Evolutionary conservation across 1,140 invertebrate genomes (phyloP).

Genomic region (Formica selysi): DNA sequence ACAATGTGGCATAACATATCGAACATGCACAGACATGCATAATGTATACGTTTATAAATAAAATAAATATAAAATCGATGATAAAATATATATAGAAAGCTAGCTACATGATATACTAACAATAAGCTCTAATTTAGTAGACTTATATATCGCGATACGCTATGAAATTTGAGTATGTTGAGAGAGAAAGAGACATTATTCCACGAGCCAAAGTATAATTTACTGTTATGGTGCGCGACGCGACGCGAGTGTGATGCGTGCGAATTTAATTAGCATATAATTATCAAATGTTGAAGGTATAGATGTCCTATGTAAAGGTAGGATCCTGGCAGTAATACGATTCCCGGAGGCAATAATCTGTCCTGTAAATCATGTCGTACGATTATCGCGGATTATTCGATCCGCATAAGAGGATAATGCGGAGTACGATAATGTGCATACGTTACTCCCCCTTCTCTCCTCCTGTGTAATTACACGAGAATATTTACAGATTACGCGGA

Average conservation of each 20-base stretch:
- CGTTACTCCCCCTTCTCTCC: neutral
- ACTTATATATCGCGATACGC: neutral
- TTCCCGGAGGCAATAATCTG: constrained; percentile 68
- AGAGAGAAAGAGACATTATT: constrained; percentile 37
- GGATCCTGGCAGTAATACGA: constrained; percentile 64
- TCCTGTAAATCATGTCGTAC: constrained; percentile 53
- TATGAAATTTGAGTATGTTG: constrained; percentile 25
- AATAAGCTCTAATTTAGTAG: neutral
- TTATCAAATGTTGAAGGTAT: constrained; percentile 73
- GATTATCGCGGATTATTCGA: constrained; percentile 57
- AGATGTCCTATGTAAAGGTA: constrained; percentile 41
- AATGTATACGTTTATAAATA: neutral
- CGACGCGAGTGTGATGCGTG: constrained; percentile 43
- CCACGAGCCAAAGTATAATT: constrained; percentile 48
- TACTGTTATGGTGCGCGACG: constrained; percentile 23
- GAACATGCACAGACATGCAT: neutral
- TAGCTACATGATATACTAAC: neutral
- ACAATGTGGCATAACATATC: neutral
- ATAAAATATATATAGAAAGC: neutral
- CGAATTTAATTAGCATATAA: constrained; percentile 75
- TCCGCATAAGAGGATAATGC: constrained; percentile 34
- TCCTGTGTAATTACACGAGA: constrained; percentile 10
- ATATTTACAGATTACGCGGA: neutral
- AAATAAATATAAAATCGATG: constrained; percentile 4
- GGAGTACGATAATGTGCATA: constrained; percentile 27